Base-by-base conservation (phyloP, 2,113 vertebrate species). In the Leptobrachium ailaonicum region DNA sequence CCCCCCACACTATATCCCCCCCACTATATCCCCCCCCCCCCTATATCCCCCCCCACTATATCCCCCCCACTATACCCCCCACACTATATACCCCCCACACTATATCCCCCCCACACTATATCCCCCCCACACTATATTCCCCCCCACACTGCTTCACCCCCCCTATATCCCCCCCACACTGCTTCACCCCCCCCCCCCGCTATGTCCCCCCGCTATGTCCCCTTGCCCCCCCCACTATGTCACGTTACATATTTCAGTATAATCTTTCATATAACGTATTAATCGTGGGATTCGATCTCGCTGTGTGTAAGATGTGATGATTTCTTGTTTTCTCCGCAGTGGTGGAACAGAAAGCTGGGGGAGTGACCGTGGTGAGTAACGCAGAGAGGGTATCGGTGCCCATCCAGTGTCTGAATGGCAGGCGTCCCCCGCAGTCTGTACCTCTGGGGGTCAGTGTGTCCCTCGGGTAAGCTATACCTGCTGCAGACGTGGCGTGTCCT, bases 351-450 rank as follows among this genome's bases (percentile, higher is more conserved):
- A 92, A 90, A 11, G 90, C 92, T 83, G 92, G 92, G 77, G 92
- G 88, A 69, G 93, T 90, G 7, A 92, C 91, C 54, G 84, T 83
- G 82, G 93, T 94, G 88, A 94, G 91, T 91, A 56, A 73, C 68
- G 40, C 44, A 42, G 20, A 5, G 2, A 20, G 63, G 20, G 20
- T 32, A 32, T 32, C 20, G 20, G 20, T 32, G 20, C 20, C 20
- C 20, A 32, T 32, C 20, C 20, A 32, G 20, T 32, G 20, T 32
- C 20, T 32, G 20, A 32, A 32, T 32, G 20, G 20, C 20, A 32
- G 20, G 20, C 20, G 20, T 32, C 20, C 0, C 20, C 20, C 20
- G 20, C 20, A 32, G 20, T 32, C 20, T 32, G 20, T 32, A 32
- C 20, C 20, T 32, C 20, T 32, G 20, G 20, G 20, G 20, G 20